Base-by-base conservation (phyloP, 2,113 vertebrate species). In the Trichomycterus rosablanca region DNA sequence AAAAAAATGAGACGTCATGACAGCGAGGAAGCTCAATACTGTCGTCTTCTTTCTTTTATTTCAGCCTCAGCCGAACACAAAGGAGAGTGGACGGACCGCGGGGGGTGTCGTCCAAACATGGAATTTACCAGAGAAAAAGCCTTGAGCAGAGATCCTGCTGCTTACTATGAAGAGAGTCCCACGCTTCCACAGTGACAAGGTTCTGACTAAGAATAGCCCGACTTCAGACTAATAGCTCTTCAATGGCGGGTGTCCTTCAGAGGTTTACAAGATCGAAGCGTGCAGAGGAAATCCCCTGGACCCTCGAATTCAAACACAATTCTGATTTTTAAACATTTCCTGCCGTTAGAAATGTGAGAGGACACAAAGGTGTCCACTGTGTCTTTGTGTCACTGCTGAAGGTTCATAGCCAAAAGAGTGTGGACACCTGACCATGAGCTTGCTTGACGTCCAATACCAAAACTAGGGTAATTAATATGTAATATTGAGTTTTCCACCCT, bases 251-350 rank as follows among this genome's bases (percentile, higher is more conserved):
- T 37, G 15, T 34, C 44, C 23, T 19, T 34, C 46, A 69, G 37
- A 43, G 14, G 18, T 23, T 44, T n/a, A 48, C 52, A 64, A 53
- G 51, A 70, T 54, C 59, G 65, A 63, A 64, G 67, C 15, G 20
- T 16, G 39, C 7, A 37, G 34, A 67, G 65, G 65, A 70, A 65
- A 44, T 52, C 37, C n/a, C 42, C 42, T 26, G 49, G 43, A 64
- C 45, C 59, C 30, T 32, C 35, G 72, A 69, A 72, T 75, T 77
- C 66, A 40, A 74, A 67, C 56, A 59, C n/a, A n/a, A n/a, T n/a
- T n/a, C n/a, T n/a, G n/a, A n/a, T 39, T 69, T 57, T 69, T 65
- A 74, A 59, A 3, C 44, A 7, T 37, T 50, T 74, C 57, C 67
- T 34, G 49, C 7, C 22, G 55, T 49, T 51, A 60, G n/a, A n/a